Evolutionary conservation across 37 sponge, comb jelly and placozoan genomes (phyloP), one percentile per base, ranked within the genome.

Genomic region (Oopsacas minuta): DNA sequence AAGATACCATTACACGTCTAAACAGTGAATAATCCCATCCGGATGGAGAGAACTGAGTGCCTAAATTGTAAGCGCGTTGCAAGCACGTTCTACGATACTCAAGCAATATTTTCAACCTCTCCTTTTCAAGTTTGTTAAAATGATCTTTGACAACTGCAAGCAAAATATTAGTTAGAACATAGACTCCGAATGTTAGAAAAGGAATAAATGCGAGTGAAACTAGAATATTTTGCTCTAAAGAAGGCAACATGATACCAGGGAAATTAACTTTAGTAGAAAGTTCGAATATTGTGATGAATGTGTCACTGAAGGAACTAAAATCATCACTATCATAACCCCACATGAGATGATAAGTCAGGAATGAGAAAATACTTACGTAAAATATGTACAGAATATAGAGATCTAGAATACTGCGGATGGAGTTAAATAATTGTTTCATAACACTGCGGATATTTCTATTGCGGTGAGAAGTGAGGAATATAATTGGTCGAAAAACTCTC

Each of bases 81-180:
- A 61, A 34, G 28, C 32, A 61, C 22, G 28, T n/a, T 12, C 75
- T 61, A 20, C 75, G 7, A 34, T 32, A 61, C 7, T 61, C 28
- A n/a, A 61, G 75, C 30, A 61, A n/a, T 12, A 32, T 25, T 34
- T 61, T 61, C 75, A 61, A 61, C 75, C 28, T 61, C 28, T 61
- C 75, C 22, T 61, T 61, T n/a, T 61, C 75, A 5, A 61, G 22
- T 12, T n/a, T 61, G 30, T 34, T 61, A n/a, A 61, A 61, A 61
- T 61, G 75, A 34, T 61, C 75, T 34, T 61, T 61, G 1, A 61
- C 75, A 20, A 61, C 28, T 5, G 75, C 75, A 34, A 61, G 75
- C 75, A 61, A 61, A 20, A 61, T 25, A 61, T 61, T 61, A n/a
- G 75, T 61, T 3, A 61, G 75, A 3, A 61, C 75, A 61, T 61